These are phyloP conservation scores for Drosophila acutilabella DNA, from an alignment of 2,888 invertebrate species.

Conservation along the genomic window DNA sequence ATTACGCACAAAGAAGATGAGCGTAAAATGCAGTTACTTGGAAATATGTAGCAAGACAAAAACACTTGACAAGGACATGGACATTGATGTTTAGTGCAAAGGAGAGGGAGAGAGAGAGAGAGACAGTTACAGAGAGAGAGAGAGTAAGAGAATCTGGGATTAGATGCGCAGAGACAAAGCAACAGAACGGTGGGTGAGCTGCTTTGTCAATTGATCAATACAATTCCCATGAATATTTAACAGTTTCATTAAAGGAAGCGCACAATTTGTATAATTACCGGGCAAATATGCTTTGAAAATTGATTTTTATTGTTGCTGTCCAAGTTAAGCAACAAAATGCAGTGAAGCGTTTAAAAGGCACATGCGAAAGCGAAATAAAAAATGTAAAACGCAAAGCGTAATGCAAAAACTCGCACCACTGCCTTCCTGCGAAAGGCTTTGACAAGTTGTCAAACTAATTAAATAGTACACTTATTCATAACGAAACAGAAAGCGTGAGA, in stretches of 20 bases:
- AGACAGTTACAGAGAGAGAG: conserved; percentile 2
- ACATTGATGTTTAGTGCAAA: conserved; percentile 11
- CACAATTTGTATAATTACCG: conserved; percentile 63
- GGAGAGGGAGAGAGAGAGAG: conserved; percentile 1
- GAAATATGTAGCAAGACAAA: conserved; percentile 42
- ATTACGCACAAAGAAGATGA: conserved; percentile 30
- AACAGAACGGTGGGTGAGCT: conserved; percentile 16
- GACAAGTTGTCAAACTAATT: conserved; percentile 45
- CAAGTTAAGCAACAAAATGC: conserved; percentile 28
- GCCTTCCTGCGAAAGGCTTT: conserved; percentile 47
- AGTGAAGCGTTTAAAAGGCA: conserved; percentile 36
- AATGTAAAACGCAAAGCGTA: conserved; percentile 33
- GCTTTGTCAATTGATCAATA: conserved; percentile 19
- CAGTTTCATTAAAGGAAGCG: conserved; percentile 58
- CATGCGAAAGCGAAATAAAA: conserved; percentile 45
- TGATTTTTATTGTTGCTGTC: conserved; percentile 42
- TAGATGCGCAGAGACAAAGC: conserved; percentile 21
- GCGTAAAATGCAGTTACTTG: conserved; percentile 52
- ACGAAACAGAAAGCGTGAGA: neutral
- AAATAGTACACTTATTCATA: conserved; percentile 26
- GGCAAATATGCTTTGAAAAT: conserved; percentile 49
- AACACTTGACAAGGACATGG: conserved; percentile 66
- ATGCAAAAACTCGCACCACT: conserved; percentile 30
- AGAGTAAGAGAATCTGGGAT: neutral
- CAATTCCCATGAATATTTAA: conserved; percentile 56